A percentile compares a stretch with the other conserved stretches of the same genome.
phyloP scores from a whole-genome alignment of 1,140 invertebrate genomes.

The Spodoptera frugiperda region DNA sequence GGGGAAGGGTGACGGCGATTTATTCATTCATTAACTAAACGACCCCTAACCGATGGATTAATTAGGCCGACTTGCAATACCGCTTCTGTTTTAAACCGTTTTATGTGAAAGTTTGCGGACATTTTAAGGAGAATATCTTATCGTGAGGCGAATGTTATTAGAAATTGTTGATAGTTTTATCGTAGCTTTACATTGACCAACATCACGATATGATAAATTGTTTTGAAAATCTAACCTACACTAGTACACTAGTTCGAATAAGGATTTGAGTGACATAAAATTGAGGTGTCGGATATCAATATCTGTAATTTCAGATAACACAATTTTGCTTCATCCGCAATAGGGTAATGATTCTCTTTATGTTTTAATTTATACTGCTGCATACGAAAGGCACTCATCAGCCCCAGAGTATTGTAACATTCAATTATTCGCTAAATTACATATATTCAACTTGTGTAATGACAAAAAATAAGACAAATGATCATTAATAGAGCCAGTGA shows the following conservation, averaged over 20 bases:
- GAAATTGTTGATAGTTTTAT: not conserved
- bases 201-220: no score
- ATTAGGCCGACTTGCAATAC: slow-evolving; percentile 70
- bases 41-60: slow-evolving; percentile 70
- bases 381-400: not conserved
- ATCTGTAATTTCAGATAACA: no score
- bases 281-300: not conserved
- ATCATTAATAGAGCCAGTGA: slow-evolving; percentile 35
- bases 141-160: slow-evolving; percentile 17
- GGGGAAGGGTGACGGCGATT: slow-evolving; percentile 70
- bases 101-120: slow-evolving; percentile 38
- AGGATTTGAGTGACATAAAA: not conserved
- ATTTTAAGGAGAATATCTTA: slow-evolving; percentile 41
- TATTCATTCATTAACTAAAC: slow-evolving; percentile 83
- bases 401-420: slow-evolving; percentile 19
- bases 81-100: slow-evolving; percentile 46
- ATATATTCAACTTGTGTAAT: slow-evolving; percentile 24
- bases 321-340: not conserved
- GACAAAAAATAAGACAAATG: slow-evolving; percentile 39
- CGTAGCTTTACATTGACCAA: no score
- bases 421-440: slow-evolving; percentile 38
- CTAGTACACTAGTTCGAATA: no score
- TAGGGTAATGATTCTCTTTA: not conserved
- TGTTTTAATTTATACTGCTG: slow-evolving; percentile 3
- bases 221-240: no score